Evolutionary conservation across 2,113 vertebrate genomes (phyloP).

Genomic region (Colinus virginianus): DNA sequence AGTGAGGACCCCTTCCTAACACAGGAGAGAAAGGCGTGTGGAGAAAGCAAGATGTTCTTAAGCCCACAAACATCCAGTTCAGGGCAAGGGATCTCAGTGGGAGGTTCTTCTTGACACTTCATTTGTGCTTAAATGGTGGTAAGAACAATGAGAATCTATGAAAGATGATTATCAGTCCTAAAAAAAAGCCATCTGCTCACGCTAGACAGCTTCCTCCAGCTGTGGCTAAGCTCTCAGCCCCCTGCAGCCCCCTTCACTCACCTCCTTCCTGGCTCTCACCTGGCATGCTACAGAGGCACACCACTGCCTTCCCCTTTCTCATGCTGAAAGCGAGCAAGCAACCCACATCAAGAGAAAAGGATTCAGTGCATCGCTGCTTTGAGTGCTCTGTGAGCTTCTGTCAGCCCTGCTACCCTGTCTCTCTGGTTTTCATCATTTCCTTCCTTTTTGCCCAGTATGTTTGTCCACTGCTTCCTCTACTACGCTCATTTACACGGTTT

Average conservation of each 20-base stretch:
- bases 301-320: not conserved
- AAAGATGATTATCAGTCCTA: not conserved
- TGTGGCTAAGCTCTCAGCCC: not conserved
- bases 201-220: not conserved
- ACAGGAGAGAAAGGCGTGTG: fast-evolving
- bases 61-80: not conserved
- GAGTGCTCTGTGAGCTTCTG: not conserved
- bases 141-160: fast-evolving
- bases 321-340: fast-evolving
- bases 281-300: not conserved
- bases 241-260: not conserved
- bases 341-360: not conserved
- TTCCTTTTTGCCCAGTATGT: not conserved
- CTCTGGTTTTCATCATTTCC: not conserved
- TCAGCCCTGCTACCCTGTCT: not conserved
- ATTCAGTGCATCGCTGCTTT: not conserved
- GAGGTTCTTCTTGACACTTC: not conserved
- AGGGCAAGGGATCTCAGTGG: not conserved
- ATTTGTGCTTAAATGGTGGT: not conserved
- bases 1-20: not conserved
- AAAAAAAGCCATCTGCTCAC: not conserved
- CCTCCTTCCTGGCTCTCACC: not conserved
- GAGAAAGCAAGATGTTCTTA: not conserved
- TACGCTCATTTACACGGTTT: not conserved
- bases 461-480: not conserved